Percentiles rank a stretch among this genome's conserved stretches.
Conservation (phyloP, 2,113 vertebrate genomes). For the Menidia beryllina region DNA sequence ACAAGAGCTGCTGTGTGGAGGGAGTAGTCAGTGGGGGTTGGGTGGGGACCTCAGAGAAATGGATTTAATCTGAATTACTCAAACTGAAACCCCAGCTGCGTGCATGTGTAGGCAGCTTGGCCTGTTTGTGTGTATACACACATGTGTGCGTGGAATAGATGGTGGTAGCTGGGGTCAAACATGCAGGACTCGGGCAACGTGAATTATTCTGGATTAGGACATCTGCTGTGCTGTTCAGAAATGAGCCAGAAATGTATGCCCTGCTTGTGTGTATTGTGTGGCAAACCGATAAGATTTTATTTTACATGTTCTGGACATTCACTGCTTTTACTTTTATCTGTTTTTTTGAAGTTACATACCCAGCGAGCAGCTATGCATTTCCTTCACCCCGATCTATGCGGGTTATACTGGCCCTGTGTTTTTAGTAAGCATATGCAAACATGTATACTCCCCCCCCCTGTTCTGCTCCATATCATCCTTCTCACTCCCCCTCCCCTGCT, state of each 20-base stretch:
- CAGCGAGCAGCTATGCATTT: background rate
- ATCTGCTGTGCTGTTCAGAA: conserved; percentile 82
- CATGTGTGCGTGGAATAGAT: conserved; percentile 26
- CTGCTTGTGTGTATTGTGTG: conserved; percentile 16
- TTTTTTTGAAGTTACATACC: background rate
- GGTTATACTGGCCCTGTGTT: conserved; percentile 8
- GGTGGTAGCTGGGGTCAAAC: conserved; percentile 68
- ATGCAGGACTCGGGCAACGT: conserved; percentile 78
- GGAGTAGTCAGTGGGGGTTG: conserved; percentile 72
- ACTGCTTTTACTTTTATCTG: conserved; percentile 13
- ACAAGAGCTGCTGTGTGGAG: conserved; percentile 78
- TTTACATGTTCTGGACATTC: background rate
- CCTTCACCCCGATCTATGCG: background rate
- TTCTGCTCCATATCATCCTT: conserved; percentile 57
- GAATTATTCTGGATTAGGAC: conserved; percentile 85
- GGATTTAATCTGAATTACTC: conserved; percentile 85
- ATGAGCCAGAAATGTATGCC: conserved; percentile 69
- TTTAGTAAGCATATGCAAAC: conserved; percentile 17
- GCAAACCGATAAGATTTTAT: background rate
- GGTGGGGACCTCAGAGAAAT: conserved; percentile 83
- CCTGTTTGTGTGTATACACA: conserved; percentile 37
- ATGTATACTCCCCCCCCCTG: conserved; percentile 20
- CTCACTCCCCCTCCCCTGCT: conserved; percentile 3
- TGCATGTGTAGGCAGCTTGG: conserved; percentile 68
- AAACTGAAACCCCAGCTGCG: conserved; percentile 81